phyloP scores from a whole-genome alignment of 2,113 vertebrate species.

The Taxidea taxus region DNA sequence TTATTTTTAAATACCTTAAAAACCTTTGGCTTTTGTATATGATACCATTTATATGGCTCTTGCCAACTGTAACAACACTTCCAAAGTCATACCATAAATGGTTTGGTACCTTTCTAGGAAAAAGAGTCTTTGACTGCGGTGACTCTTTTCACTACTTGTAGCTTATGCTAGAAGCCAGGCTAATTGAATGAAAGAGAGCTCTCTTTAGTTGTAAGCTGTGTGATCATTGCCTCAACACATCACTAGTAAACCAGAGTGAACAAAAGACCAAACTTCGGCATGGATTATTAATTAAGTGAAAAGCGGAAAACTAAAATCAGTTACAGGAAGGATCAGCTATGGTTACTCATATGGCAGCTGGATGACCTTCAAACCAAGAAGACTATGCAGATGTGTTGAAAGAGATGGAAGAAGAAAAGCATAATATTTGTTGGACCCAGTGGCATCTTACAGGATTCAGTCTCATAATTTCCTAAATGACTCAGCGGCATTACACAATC shows the following conservation, averaged over 20 bases:
- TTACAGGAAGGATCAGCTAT: slow-evolving; percentile 65
- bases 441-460: slow-evolving; percentile 74
- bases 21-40: neutral
- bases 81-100: neutral
- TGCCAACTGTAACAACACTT: neutral
- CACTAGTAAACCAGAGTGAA: neutral
- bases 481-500: slow-evolving; percentile 76
- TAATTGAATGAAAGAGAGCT: neutral
- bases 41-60: neutral
- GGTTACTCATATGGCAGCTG: slow-evolving; percentile 61
- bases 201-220: neutral
- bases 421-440: slow-evolving; percentile 73
- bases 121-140: neutral
- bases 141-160: neutral
- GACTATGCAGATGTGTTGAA: slow-evolving; percentile 54
- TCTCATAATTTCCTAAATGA: slow-evolving; percentile 76
- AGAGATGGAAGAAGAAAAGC: slow-evolving; percentile 67
- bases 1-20: neutral
- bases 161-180: neutral
- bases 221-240: neutral
- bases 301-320: slow-evolving; percentile 48
- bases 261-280: neutral
- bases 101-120: neutral
- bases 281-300: slow-evolving; percentile 38
- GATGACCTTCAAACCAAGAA: slow-evolving; percentile 31